Conservation (phyloP, 2,888 invertebrate species). For the Acholoe squamosa region DNA sequence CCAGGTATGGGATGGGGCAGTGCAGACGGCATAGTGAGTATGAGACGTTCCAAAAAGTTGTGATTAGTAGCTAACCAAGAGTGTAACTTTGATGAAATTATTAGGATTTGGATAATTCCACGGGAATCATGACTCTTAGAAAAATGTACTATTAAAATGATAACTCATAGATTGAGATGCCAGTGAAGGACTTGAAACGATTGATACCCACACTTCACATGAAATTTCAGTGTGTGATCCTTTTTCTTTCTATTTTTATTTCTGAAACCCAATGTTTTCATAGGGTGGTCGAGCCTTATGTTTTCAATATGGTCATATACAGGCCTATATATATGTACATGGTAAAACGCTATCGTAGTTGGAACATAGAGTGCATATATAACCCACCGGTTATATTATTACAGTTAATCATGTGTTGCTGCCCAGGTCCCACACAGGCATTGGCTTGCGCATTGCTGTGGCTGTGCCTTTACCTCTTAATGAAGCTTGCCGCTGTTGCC, state of each 20-base stretch:
- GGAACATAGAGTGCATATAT: conserved; percentile 3
- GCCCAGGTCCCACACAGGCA: conserved; percentile 20
- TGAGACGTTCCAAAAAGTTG: neutral
- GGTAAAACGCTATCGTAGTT: neutral
- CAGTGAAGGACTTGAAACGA: conserved; percentile 15
- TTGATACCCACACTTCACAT: conserved; percentile 25
- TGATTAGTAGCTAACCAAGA: neutral
- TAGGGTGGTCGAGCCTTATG: neutral
- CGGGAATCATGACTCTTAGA: neutral
- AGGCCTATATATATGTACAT: neutral
- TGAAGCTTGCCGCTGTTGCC: neutral
- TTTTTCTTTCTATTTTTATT: too few species aligned
- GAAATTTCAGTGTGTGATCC: neutral
- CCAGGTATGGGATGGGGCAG: neutral
- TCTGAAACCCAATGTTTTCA: too few species aligned
- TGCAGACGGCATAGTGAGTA: neutral
- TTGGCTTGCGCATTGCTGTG: neutral
- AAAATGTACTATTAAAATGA: neutral
- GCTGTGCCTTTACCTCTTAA: conserved; percentile 26
- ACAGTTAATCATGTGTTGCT: neutral
- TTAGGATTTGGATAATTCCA: neutral
- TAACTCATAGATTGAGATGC: conserved; percentile 10
- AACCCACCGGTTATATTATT: conserved; percentile 18
- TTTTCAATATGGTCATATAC: neutral
- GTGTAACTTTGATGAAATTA: conserved; percentile 25